A percentile compares a stretch with the other conserved stretches of the same genome.
Conservation (phyloP, 2,113 vertebrate species). For the Stomatorhinus ivindoensis region DNA sequence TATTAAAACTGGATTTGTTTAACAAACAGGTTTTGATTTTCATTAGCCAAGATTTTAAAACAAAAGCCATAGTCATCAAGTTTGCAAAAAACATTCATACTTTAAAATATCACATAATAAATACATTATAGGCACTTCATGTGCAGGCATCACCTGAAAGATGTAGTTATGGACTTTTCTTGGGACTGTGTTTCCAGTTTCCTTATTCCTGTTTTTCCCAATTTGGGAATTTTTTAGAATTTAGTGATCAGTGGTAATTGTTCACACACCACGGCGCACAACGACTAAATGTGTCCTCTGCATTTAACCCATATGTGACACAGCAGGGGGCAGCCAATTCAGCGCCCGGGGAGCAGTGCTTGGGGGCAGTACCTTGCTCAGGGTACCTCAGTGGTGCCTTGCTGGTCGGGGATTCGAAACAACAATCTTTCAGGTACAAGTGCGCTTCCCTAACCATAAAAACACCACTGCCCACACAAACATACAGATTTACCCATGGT, state of each 20-base stretch:
- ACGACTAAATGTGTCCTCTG: too few species aligned
- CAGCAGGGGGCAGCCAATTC: too few species aligned
- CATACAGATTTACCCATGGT: not conserved
- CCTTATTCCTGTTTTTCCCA: not conserved
- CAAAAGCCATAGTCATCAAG: not conserved
- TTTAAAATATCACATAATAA: not conserved
- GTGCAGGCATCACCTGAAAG: not conserved
- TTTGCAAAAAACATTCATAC: not conserved
- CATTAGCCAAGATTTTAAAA: not conserved
- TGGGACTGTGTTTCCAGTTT: too few species aligned
- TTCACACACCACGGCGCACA: too few species aligned
- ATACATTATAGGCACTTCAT: not conserved
- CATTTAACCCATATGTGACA: too few species aligned
- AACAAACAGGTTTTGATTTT: not conserved
- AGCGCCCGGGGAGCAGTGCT: too few species aligned
- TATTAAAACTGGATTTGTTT: constrained; percentile 2
- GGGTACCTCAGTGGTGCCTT: too few species aligned
- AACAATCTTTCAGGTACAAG: too few species aligned
- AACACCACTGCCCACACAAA: not conserved
- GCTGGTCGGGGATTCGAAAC: too few species aligned
- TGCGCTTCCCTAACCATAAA: too few species aligned
- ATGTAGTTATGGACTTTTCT: not conserved
- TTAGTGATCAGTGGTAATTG: too few species aligned
- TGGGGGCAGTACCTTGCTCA: too few species aligned
- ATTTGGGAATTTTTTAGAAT: not conserved